Conservation (phyloP, 2,113 vertebrate species). For the Thamnaconus septentrionalis region DNA sequence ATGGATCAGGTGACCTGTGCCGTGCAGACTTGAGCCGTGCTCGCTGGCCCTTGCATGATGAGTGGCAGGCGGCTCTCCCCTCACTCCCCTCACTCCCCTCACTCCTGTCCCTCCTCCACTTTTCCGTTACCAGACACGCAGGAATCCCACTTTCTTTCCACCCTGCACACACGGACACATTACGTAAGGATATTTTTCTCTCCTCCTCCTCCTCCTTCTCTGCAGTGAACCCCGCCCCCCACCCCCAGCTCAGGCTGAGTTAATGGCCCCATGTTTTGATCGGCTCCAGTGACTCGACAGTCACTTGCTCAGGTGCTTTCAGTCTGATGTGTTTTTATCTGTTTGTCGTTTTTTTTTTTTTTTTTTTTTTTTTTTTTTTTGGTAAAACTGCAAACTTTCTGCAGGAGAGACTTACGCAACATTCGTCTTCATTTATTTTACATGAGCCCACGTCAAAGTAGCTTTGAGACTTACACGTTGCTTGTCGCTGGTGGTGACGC, state of each 20-base stretch:
- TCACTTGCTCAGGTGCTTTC: no score
- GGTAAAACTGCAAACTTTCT: no score
- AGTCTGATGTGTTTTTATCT: no score
- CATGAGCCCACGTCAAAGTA: no score
- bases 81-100: not conserved
- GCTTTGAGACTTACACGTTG: no score
- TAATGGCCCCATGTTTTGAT: not conserved
- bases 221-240: not conserved
- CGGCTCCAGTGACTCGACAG: not conserved
- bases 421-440: no score
- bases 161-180: not conserved
- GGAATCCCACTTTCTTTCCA: conserved; percentile 26
- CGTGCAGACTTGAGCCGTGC: conserved; percentile 60
- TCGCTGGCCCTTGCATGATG: conserved; percentile 70
- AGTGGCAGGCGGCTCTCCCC: conserved; percentile 45
- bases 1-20: conserved; percentile 63
- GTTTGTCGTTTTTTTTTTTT: no score
- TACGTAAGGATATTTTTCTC: not conserved
- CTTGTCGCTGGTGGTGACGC: no score
- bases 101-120: not conserved
- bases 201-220: conserved; percentile 1
- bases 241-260: no score
- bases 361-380: no score
- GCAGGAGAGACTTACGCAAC: no score
- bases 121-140: conserved; percentile 3